phyloP scores from a whole-genome alignment of 2,888 invertebrate species.

The Drosophila rellima region DNA sequence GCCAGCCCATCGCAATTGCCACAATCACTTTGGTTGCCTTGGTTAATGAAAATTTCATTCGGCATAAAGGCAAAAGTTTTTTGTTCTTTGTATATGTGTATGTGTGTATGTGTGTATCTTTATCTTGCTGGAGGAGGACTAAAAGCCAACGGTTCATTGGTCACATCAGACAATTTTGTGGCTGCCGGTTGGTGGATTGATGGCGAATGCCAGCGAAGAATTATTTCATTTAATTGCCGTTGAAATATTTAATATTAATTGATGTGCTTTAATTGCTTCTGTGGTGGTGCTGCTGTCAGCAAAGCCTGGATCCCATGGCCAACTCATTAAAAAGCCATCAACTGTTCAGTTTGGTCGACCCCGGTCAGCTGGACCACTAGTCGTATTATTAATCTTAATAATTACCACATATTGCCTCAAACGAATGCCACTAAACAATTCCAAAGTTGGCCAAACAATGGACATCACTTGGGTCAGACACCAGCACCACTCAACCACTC shows the following conservation, averaged over 20 bases:
- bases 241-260: conserved; percentile 82
- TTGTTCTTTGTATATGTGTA: conserved; percentile 6
- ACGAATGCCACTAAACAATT: conserved; percentile 65
- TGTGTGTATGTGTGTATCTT: neutral
- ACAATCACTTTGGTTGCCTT: conserved; percentile 75
- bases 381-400: conserved; percentile 78
- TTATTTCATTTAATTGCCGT: conserved; percentile 75
- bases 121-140: conserved; percentile 17
- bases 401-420: conserved; percentile 61
- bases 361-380: conserved; percentile 1
- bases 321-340: conserved; percentile 81
- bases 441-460: conserved; percentile 48
- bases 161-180: conserved; percentile 54
- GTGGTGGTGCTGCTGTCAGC: conserved; percentile 26
- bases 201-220: conserved; percentile 56
- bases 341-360: conserved; percentile 13
- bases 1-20: conserved; percentile 32
- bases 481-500: conserved; percentile 2
- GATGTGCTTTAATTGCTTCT: conserved; percentile 76
- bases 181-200: conserved; percentile 45
- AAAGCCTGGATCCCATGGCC: conserved; percentile 19
- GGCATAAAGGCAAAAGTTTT: conserved; percentile 61
- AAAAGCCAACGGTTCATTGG: conserved; percentile 45
- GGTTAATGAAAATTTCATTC: conserved; percentile 79
- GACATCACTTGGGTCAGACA: conserved; percentile 24